phyloP scores from a whole-genome alignment of 2,888 invertebrate genomes.

The Glyphotaelius pellucidus region DNA sequence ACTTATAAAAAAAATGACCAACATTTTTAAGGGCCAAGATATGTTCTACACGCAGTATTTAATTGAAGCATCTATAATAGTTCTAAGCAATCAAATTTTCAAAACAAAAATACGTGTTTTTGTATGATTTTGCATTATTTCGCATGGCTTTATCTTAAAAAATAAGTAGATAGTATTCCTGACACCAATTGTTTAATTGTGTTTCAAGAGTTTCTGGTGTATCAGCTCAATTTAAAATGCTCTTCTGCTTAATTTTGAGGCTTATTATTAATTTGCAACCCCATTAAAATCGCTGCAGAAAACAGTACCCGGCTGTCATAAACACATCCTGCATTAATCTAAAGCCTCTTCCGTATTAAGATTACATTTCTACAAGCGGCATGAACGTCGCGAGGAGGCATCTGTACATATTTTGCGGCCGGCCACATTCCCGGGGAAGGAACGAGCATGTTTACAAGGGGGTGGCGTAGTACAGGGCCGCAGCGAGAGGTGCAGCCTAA shows the following conservation, averaged over 20 bases:
- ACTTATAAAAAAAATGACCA: too few relatives aligned
- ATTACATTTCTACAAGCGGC: slow-evolving; percentile 6
- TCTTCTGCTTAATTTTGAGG: neutral
- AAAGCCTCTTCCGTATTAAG: slow-evolving; percentile 19
- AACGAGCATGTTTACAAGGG: slow-evolving; percentile 31
- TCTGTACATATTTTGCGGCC: slow-evolving; percentile 37
- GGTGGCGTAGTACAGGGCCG: neutral
- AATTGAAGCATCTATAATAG: too few relatives aligned
- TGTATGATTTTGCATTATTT: too few relatives aligned
- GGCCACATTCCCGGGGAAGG: slow-evolving; percentile 29
- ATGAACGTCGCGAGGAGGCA: neutral
- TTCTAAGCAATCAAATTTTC: too few relatives aligned
- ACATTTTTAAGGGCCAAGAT: too few relatives aligned
- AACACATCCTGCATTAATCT: neutral
- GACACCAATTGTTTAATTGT: too few relatives aligned
- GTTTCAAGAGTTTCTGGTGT: too few relatives aligned
- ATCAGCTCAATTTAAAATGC: neutral
- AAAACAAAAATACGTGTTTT: too few relatives aligned
- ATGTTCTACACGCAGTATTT: too few relatives aligned
- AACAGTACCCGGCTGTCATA: neutral
- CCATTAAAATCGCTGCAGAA: neutral
- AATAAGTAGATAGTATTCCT: too few relatives aligned
- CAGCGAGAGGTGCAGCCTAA: neutral
- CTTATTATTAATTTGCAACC: neutral
- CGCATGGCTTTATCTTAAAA: too few relatives aligned